Percentiles rank a stretch among this genome's conserved stretches.
These are phyloP conservation scores for Atherix ibis DNA, from an alignment of 2,888 invertebrate species.

Conservation along the genomic window DNA sequence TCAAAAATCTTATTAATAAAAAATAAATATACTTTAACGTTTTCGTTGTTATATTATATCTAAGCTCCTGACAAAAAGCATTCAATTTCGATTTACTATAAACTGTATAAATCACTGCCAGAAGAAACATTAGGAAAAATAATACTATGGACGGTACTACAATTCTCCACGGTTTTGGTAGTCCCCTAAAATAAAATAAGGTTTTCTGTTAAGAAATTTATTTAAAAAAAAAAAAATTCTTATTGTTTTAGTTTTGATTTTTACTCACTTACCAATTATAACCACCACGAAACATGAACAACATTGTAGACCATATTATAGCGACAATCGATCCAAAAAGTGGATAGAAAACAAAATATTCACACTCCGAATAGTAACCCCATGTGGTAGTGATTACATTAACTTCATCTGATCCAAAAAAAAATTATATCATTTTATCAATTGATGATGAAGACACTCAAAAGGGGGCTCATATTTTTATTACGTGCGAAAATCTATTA, in stretches of 20 bases:
- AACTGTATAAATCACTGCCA: constrained; percentile 18
- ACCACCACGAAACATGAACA: background rate
- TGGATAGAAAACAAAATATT: background rate
- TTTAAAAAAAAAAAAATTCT: background rate
- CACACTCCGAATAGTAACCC: background rate
- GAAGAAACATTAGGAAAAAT: constrained; percentile 22
- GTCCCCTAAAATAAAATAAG: constrained; percentile 16
- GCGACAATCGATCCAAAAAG: background rate
- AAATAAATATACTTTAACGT: constrained; percentile 19
- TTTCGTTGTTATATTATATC: constrained; percentile 17
- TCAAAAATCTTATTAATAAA: background rate
- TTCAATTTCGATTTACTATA: constrained; percentile 20
- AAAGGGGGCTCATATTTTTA: too few species aligned
- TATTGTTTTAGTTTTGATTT: background rate
- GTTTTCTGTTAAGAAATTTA: too few species aligned
- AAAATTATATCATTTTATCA: too few species aligned
- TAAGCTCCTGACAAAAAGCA: constrained; percentile 18
- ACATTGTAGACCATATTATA: background rate
- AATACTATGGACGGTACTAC: constrained; percentile 24
- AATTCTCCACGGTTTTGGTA: constrained; percentile 29
- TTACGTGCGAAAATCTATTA: too few species aligned
- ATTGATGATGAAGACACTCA: too few species aligned
- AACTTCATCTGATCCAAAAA: too few species aligned
- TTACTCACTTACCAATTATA: background rate
- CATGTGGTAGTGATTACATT: too few species aligned